Percentiles rank a stretch among this genome's conserved stretches.
Evolutionary conservation across 2,888 invertebrate species (phyloP).

Genomic region (Teleiodes luculella): DNA sequence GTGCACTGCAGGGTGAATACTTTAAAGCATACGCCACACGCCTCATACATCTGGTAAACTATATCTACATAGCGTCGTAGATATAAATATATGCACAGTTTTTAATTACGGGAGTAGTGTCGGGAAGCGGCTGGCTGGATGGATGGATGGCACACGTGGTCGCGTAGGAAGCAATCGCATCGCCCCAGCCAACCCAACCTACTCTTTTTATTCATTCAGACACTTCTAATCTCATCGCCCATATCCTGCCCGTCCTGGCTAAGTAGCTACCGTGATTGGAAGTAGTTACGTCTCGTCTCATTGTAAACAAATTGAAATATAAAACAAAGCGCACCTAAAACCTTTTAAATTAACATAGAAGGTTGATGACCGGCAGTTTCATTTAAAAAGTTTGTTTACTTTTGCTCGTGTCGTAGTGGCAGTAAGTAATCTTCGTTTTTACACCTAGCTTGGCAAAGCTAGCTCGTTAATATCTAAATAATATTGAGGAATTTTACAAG

Average conservation of each 20-base stretch:
- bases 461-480: slow-evolving; percentile 15
- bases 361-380: not conserved
- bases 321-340: not conserved
- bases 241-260: slow-evolving; percentile 23
- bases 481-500: slow-evolving; percentile 30
- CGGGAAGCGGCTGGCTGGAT: slow-evolving; percentile 25
- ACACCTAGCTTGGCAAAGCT: slow-evolving; percentile 17
- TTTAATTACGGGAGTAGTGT: slow-evolving; percentile 44
- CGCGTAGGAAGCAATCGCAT: slow-evolving; percentile 59
- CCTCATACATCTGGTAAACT: slow-evolving; percentile 11
- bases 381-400: slow-evolving; percentile 1
- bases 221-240: slow-evolving; percentile 53
- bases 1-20: not conserved
- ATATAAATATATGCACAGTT: slow-evolving; percentile 27
- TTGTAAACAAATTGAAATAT: not conserved
- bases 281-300: not conserved
- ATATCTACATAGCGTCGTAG: slow-evolving; percentile 18
- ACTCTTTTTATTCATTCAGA: slow-evolving; percentile 55
- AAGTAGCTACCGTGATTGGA: slow-evolving; percentile 8
- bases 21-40: not conserved
- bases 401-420: not conserved
- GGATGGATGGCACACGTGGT: slow-evolving; percentile 42
- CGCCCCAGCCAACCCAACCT: no score
- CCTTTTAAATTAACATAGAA: not conserved
- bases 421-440: not conserved